phyloP scores from a whole-genome alignment of 2,888 invertebrate genomes.

The Abscondita cerata region DNA sequence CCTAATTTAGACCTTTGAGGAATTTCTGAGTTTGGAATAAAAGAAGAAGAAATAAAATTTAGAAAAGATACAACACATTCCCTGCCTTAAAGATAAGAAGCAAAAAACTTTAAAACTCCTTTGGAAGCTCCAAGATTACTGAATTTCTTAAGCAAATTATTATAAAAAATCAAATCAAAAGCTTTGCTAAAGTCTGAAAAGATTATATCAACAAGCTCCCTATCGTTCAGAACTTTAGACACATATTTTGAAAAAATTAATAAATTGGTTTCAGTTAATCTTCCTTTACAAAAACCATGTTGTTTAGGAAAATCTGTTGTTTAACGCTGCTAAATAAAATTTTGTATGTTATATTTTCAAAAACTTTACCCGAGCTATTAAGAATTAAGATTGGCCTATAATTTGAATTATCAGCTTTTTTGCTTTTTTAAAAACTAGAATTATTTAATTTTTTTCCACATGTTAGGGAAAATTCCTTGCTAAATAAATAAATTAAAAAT shows the following conservation, averaged over 20 bases:
- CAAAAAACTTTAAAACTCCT: too few species aligned
- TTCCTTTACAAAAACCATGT: background rate
- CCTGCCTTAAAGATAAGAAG: background rate
- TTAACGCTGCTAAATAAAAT: background rate
- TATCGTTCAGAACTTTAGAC: background rate
- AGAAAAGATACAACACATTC: background rate
- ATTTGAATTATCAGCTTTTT: too few species aligned
- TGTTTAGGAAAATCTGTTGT: background rate
- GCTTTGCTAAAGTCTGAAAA: background rate
- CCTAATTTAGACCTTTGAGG: background rate
- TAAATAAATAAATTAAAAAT: too few species aligned
- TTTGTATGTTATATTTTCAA: background rate
- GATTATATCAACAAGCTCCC: background rate
- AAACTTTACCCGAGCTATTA: too few species aligned
- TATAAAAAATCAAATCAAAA: background rate
- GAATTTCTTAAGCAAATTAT: background rate
- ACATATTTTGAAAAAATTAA: background rate
- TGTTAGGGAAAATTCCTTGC: too few species aligned
- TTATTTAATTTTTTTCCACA: too few species aligned
- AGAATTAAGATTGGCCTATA: too few species aligned
- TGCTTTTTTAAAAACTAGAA: too few species aligned
- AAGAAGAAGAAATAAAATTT: background rate
- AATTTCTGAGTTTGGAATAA: background rate
- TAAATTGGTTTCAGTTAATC: background rate
- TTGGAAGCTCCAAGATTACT: background rate